phyloP scores from a whole-genome alignment of 2,113 vertebrate genomes.

The Bujurquina vittata region DNA sequence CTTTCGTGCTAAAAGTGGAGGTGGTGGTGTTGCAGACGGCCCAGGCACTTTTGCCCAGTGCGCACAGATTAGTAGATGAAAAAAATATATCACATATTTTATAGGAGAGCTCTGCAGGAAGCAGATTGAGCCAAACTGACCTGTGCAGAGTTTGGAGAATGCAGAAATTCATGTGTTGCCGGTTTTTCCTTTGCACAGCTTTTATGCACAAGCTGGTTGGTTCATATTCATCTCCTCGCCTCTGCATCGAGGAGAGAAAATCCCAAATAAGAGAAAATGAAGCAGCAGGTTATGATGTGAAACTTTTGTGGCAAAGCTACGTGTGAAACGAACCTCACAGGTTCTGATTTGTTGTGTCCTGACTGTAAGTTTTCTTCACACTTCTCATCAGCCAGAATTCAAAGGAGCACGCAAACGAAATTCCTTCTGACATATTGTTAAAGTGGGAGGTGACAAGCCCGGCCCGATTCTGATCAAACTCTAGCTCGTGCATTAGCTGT shows the following conservation, averaged over 20 bases:
- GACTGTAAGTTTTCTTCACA: background rate
- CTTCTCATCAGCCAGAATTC: background rate
- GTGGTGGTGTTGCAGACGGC: background rate
- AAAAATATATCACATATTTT: background rate
- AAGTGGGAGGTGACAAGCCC: no score
- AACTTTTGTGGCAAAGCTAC: constrained; percentile 9
- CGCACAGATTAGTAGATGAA: background rate
- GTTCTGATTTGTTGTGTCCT: background rate
- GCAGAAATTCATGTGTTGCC: background rate
- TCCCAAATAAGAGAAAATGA: constrained; percentile 5
- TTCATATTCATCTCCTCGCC: background rate
- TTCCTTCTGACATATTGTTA: background rate
- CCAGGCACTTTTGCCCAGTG: background rate
- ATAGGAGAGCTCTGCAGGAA: background rate
- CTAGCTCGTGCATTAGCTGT: background rate
- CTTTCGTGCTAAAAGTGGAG: background rate
- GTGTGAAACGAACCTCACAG: background rate
- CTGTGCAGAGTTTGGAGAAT: background rate
- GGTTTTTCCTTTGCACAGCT: background rate
- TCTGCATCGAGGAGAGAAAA: background rate
- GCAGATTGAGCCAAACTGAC: constrained; percentile 9
- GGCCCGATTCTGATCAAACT: background rate
- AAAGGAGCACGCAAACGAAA: background rate
- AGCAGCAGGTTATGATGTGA: background rate
- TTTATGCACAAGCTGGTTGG: background rate